Conservation (phyloP, 1,140 invertebrate genomes). For the Listronotus oregonensis region DNA sequence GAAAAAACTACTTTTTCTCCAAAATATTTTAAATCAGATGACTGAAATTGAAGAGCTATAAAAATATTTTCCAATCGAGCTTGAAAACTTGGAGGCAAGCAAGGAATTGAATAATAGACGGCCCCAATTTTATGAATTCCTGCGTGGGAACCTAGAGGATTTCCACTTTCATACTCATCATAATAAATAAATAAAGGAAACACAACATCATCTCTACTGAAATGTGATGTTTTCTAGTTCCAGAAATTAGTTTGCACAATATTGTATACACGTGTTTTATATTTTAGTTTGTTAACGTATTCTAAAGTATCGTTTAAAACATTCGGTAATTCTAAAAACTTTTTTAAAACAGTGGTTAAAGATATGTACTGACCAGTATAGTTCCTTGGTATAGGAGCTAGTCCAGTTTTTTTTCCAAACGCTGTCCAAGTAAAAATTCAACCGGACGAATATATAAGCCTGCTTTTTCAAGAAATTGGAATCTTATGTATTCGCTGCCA, state of each 20-base stretch:
- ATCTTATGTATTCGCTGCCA: too few species aligned
- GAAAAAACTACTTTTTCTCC: conserved; percentile 8
- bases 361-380: neutral
- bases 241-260: conserved; percentile 3
- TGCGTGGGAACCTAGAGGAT: conserved; percentile 15
- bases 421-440: too few species aligned
- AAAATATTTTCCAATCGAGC: conserved; percentile 24
- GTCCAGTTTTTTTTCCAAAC: too few species aligned
- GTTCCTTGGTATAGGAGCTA: too few species aligned
- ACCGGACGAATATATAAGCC: too few species aligned
- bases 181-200: conserved; percentile 5
- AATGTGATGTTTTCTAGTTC: neutral
- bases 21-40: conserved; percentile 13
- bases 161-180: conserved; percentile 21
- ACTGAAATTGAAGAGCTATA: conserved; percentile 10
- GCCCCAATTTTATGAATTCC: conserved; percentile 22
- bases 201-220: neutral
- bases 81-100: neutral
- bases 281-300: neutral
- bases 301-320: neutral
- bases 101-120: conserved; percentile 16
- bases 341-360: conserved; percentile 1
- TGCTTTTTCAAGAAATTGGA: too few species aligned
- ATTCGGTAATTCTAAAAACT: neutral
- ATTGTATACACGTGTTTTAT: neutral